Percentiles rank a stretch among this genome's conserved stretches.
These are phyloP conservation scores for Drosophila subpulchrella DNA, from an alignment of 1,140 invertebrate species.

Conservation along the genomic window DNA sequence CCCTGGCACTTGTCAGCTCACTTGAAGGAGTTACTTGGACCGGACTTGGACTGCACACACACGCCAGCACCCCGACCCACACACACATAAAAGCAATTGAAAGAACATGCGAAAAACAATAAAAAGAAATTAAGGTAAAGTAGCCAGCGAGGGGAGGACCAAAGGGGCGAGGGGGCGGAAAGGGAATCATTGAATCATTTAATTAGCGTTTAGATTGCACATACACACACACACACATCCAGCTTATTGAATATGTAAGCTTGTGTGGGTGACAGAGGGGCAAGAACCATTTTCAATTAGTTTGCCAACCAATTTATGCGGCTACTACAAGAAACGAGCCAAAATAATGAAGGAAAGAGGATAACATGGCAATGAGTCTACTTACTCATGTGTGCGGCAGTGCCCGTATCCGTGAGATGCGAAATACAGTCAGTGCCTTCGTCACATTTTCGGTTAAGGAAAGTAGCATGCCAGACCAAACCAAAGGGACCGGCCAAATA, in stretches of 20 bases:
- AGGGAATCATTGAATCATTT: constrained; percentile 82
- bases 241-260: constrained; percentile 65
- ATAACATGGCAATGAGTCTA: constrained; percentile 41
- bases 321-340: constrained; percentile 55
- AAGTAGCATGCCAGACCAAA: constrained; percentile 8
- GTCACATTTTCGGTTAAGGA: constrained; percentile 70
- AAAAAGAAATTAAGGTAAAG: constrained; percentile 81
- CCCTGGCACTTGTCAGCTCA: constrained; percentile 51
- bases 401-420: constrained; percentile 19
- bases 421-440: constrained; percentile 71
- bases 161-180: constrained; percentile 1
- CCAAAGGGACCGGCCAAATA: background rate
- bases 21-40: constrained; percentile 73
- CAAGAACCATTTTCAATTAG: constrained; percentile 77
- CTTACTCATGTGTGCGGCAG: constrained; percentile 16
- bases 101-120: constrained; percentile 80
- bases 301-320: constrained; percentile 77
- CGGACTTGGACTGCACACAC: constrained; percentile 9
- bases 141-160: constrained; percentile 34
- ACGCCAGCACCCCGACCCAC: background rate
- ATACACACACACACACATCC: constrained; percentile 28
- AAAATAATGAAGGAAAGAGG: constrained; percentile 53
- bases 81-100: constrained; percentile 71
- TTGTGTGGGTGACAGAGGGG: constrained; percentile 27
- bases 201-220: constrained; percentile 81